Evolutionary conservation across 2,888 invertebrate genomes (phyloP).

Genomic region (Apantesis nais): DNA sequence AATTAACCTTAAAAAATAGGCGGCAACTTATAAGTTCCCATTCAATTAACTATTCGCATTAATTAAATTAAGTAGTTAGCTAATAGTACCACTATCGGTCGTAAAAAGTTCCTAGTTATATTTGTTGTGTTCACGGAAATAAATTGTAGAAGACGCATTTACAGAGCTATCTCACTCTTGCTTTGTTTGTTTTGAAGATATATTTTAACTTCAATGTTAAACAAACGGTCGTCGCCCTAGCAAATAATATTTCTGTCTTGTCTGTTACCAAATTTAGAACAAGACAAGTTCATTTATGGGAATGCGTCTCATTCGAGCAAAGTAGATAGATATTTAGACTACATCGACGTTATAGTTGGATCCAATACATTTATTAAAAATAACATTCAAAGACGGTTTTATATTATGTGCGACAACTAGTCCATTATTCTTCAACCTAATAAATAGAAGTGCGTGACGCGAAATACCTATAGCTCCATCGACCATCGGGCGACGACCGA

Average conservation of each 20-base stretch:
- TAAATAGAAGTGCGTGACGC: conserved; percentile 78
- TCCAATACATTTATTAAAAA: conserved; percentile 18
- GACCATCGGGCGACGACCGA: conserved; percentile 75
- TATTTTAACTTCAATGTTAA: conserved; percentile 52
- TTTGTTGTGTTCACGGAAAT: conserved; percentile 31
- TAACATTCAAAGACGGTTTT: conserved; percentile 51
- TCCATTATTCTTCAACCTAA: conserved; percentile 58
- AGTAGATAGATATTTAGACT: conserved; percentile 31
- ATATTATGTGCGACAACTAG: conserved; percentile 43
- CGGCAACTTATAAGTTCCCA: not conserved
- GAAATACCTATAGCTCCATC: conserved; percentile 78
- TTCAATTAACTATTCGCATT: not conserved
- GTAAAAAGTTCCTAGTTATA: conserved; percentile 14
- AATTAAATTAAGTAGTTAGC: not conserved
- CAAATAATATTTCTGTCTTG: conserved; percentile 68
- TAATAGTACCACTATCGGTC: conserved; percentile 6
- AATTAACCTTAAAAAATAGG: not conserved
- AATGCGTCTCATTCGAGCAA: conserved; percentile 29
- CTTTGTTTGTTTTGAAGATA: conserved; percentile 59
- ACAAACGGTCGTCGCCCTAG: conserved; percentile 69
- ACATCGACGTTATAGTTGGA: not conserved
- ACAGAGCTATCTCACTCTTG: conserved; percentile 45
- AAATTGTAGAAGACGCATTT: conserved; percentile 46
- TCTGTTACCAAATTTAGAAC: conserved; percentile 67
- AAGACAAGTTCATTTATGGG: conserved; percentile 54